These are phyloP conservation scores for Erythrocercus mccallii DNA, from an alignment of 2,113 vertebrate genomes.

Conservation along the genomic window DNA sequence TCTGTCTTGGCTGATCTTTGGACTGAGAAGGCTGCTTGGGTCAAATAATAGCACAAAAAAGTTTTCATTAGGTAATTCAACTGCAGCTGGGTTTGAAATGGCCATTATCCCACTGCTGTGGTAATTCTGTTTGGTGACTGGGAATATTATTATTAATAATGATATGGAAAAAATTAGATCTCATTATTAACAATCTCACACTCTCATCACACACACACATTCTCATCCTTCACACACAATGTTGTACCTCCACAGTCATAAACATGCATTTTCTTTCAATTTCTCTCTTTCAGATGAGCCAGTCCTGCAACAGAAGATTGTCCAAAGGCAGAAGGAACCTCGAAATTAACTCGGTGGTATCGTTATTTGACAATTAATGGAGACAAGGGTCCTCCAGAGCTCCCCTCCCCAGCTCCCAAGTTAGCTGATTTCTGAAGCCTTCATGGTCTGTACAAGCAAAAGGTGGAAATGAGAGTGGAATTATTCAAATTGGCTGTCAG, in stretches of 20 bases:
- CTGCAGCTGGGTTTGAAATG: background rate
- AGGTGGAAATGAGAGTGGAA: background rate
- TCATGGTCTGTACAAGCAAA: background rate
- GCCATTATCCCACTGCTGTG: background rate
- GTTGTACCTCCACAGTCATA: background rate
- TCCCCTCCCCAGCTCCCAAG: background rate
- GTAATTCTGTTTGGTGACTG: background rate
- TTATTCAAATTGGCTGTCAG: background rate
- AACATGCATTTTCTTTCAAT: background rate
- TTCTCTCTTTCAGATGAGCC: accelerated
- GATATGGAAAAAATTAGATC: background rate
- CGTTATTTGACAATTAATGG: background rate
- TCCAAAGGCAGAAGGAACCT: background rate
- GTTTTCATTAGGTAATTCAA: background rate
- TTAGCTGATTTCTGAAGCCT: background rate
- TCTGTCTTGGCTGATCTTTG: background rate
- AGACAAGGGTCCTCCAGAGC: background rate
- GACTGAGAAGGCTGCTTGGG: background rate
- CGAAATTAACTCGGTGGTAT: background rate
- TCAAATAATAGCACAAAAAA: background rate
- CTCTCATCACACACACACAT: background rate
- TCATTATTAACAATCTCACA: background rate
- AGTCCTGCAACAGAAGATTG: background rate
- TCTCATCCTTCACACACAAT: accelerated
- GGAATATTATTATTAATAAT: background rate